Conservation (phyloP, 2,113 vertebrate species). For the Dasyornis broadbenti region DNA sequence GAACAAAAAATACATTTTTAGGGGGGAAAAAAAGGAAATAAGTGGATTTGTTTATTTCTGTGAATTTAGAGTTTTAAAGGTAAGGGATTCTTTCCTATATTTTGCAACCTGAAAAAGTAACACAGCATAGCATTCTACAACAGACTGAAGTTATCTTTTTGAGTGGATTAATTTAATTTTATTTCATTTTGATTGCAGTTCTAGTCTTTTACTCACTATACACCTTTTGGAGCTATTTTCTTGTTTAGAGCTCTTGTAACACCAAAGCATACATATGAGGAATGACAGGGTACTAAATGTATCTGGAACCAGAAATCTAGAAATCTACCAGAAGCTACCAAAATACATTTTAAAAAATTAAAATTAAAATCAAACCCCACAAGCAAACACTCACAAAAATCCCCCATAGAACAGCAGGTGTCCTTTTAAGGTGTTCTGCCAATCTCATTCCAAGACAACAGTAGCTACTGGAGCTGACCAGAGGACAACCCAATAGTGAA, state of each 20-base stretch:
- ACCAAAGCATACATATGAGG: background rate
- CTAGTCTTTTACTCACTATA: background rate
- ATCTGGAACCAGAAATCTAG: background rate
- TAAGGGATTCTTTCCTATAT: rapidly evolving
- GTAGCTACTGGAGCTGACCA: background rate
- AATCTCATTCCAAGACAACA: background rate
- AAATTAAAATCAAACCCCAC: background rate
- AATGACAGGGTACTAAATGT: background rate
- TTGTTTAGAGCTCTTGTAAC: background rate
- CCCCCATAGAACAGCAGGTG: background rate
- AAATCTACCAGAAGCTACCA: background rate
- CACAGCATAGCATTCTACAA: rapidly evolving
- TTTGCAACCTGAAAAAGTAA: background rate
- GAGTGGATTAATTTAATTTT: background rate
- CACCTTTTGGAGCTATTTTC: background rate
- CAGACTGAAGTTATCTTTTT: background rate
- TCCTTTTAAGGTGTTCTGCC: background rate
- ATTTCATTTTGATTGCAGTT: background rate
- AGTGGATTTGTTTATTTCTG: background rate
- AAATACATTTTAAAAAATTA: background rate
- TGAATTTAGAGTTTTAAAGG: background rate
- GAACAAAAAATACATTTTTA: background rate
- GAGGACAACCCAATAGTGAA: background rate
- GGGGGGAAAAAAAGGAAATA: background rate
- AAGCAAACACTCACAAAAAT: background rate